Conservation (phyloP, 2,797 vertebrate species). For the Thalassophryne amazonica region DNA sequence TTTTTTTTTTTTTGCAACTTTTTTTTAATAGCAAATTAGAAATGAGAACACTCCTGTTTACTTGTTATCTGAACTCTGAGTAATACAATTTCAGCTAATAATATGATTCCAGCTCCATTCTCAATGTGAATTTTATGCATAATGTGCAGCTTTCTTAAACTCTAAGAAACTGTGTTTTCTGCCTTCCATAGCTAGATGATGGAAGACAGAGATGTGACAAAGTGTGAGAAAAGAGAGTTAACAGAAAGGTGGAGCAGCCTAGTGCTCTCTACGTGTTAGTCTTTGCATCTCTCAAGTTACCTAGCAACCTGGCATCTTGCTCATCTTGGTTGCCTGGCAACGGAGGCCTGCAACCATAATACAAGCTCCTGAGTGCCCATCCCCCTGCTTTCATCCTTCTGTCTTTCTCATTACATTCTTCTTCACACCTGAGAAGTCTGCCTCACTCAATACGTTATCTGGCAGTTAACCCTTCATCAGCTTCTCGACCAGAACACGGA, state of each 20-base stretch:
- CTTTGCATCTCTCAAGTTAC: constrained; percentile 76
- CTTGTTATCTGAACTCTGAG: no score
- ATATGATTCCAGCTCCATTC: no score
- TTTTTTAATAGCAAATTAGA: no score
- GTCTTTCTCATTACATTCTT: constrained; percentile 64
- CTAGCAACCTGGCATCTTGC: constrained; percentile 79
- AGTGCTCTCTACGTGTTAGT: constrained; percentile 56
- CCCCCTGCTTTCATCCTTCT: constrained; percentile 52
- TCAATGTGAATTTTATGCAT: no score
- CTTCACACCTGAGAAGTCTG: constrained; percentile 75
- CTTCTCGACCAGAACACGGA: constrained; percentile 47
- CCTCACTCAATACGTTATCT: constrained; percentile 55
- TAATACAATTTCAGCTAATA: no score
- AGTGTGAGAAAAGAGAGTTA: constrained; percentile 10
- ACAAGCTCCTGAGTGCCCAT: constrained; percentile 58
- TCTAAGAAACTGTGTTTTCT: background rate
- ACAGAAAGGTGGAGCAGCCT: constrained; percentile 51
- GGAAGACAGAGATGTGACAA: constrained; percentile 38
- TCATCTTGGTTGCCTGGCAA: constrained; percentile 71
- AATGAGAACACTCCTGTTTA: no score
- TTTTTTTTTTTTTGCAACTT: no score
- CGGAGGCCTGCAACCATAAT: constrained; percentile 67
- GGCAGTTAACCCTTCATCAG: constrained; percentile 61
- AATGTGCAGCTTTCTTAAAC: no score
- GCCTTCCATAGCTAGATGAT: constrained; percentile 48